Percentiles rank a stretch among this genome's conserved stretches.
Conservation (phyloP, 1,140 invertebrate species). For the Micrasema longulum region DNA sequence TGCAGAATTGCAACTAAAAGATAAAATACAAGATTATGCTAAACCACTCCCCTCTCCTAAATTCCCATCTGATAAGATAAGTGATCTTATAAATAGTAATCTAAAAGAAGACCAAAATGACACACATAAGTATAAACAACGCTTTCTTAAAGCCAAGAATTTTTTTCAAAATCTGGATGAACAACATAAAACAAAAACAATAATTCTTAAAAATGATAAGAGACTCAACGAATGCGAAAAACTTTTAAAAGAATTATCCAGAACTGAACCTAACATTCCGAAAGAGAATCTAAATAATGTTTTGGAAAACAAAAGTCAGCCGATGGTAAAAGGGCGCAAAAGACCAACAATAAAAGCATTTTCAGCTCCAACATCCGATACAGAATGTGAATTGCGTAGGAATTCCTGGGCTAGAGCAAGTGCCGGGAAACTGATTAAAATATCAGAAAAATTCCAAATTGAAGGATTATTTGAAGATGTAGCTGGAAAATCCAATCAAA, state of each 20-base stretch:
- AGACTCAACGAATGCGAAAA: constrained; percentile 62
- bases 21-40: no score
- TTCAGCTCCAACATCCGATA: constrained; percentile 56
- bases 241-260: constrained; percentile 52
- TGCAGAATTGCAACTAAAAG: no score
- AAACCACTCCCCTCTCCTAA: no score
- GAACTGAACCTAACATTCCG: not conserved
- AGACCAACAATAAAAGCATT: constrained; percentile 46
- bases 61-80: not conserved
- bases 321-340: not conserved
- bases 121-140: constrained; percentile 61
- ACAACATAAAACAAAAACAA: constrained; percentile 57
- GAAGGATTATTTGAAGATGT: constrained; percentile 67
- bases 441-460: constrained; percentile 68
- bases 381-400: constrained; percentile 48
- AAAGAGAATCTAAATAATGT: no score
- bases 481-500: constrained; percentile 61
- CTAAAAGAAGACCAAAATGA: constrained; percentile 25
- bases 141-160: constrained; percentile 64
- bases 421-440: constrained; percentile 62
- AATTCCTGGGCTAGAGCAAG: constrained; percentile 33
- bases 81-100: not conserved
- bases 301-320: not conserved
- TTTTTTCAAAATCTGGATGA: constrained; percentile 66
- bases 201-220: constrained; percentile 54